phyloP scores from a whole-genome alignment of 2,113 vertebrate genomes.

The Hemiscyllium ocellatum region DNA sequence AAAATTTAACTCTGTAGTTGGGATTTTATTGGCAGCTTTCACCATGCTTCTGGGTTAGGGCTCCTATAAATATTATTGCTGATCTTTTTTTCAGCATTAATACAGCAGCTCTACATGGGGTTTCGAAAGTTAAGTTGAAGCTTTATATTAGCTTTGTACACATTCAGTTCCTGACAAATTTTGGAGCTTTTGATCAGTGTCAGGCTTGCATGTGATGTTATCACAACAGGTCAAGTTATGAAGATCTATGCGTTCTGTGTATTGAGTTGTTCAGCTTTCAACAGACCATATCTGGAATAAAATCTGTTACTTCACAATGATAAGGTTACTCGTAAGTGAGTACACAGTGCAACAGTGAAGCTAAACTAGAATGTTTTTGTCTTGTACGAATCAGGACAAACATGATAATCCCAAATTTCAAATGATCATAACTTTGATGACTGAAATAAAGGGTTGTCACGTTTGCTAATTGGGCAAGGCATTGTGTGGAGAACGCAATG shows the following conservation, averaged over 20 bases:
- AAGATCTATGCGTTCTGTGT: background rate
- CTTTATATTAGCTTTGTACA: background rate
- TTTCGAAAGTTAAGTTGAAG: background rate
- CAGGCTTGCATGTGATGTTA: background rate
- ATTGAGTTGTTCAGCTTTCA: background rate
- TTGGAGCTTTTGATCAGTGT: background rate
- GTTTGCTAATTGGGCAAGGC: too few species aligned
- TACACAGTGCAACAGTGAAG: background rate
- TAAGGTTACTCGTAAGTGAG: background rate
- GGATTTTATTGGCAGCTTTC: constrained; percentile 23
- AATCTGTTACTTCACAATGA: background rate
- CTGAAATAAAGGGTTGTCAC: too few species aligned
- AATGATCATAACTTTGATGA: too few species aligned
- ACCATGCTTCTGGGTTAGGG: background rate
- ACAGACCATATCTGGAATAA: background rate
- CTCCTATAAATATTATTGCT: background rate
- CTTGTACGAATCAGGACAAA: too few species aligned
- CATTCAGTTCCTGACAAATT: background rate
- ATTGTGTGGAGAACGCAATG: too few species aligned
- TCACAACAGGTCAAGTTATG: background rate
- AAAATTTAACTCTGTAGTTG: background rate
- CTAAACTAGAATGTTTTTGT: background rate
- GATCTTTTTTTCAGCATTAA: background rate
- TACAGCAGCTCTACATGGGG: background rate
- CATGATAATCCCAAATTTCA: too few species aligned